A percentile compares a stretch with the other conserved stretches of the same genome.
Conservation (phyloP, 2,888 invertebrate genomes). For the Mylabris sibirica region DNA sequence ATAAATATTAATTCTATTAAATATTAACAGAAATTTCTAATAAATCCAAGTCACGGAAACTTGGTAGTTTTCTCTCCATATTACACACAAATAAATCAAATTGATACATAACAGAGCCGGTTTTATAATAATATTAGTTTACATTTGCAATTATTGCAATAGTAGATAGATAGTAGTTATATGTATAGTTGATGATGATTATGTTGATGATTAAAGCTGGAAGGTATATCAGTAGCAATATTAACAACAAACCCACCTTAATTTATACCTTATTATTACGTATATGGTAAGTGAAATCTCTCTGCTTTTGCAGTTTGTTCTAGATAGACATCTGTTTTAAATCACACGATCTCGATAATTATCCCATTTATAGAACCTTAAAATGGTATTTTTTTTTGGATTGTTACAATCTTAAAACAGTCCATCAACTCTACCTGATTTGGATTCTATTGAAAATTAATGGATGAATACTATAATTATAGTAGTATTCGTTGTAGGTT, state of each 20-base stretch:
- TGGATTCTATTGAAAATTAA: not conserved
- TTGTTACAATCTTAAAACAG: not conserved
- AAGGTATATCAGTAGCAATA: not conserved
- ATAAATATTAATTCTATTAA: not conserved
- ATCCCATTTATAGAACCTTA: not conserved
- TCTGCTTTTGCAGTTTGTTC: constrained; percentile 29
- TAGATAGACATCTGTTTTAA: constrained; percentile 42
- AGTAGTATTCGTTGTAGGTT: not conserved
- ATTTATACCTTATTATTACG: constrained; percentile 19
- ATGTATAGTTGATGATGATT: no score
- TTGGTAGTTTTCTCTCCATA: not conserved
- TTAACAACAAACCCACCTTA: not conserved
- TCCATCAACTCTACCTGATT: not conserved
- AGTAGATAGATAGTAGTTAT: no score
- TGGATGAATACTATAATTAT: not conserved
- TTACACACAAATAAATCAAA: not conserved
- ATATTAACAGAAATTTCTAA: not conserved
- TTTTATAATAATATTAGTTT: not conserved
- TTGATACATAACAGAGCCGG: not conserved
- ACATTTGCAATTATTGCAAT: not conserved
- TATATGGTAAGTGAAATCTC: constrained; percentile 43
- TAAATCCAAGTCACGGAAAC: not conserved
- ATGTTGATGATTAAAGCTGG: not conserved
- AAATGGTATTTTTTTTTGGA: not conserved
- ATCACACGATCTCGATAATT: not conserved